phyloP scores from a whole-genome alignment of 2,113 vertebrate species.

The Zootoca vivipara region DNA sequence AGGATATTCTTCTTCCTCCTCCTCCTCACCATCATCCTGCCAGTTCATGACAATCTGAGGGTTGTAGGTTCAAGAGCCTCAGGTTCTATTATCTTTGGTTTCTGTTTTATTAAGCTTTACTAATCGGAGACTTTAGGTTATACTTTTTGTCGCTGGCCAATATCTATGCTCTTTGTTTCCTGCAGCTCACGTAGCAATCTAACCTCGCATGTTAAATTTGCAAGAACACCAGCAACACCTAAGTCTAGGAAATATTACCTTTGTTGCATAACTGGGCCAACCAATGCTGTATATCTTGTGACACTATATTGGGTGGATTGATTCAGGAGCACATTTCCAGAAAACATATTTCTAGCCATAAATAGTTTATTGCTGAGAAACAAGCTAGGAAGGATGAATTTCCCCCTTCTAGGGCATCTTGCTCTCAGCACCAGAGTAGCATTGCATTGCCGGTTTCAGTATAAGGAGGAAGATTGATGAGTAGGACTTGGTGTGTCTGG shows the following conservation, averaged over 20 bases:
- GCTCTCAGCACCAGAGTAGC: neutral
- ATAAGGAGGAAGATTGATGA: slow-evolving; percentile 3
- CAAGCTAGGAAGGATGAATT: neutral
- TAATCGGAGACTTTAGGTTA: neutral
- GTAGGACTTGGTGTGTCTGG: neutral
- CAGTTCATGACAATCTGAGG: too few relatives aligned
- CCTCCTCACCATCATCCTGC: too few relatives aligned
- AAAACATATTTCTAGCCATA: neutral
- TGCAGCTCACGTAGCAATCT: neutral
- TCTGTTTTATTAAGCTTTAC: neutral
- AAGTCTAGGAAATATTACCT: neutral
- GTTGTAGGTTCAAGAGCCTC: too few relatives aligned
- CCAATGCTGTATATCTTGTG: neutral
- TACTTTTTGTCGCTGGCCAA: neutral
- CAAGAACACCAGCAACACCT: neutral
- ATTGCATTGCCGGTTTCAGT: neutral
- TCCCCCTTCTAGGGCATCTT: neutral
- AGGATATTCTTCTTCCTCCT: too few relatives aligned
- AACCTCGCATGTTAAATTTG: neutral
- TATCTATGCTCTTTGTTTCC: neutral
- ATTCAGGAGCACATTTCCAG: neutral
- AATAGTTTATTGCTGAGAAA: slow-evolving; percentile 1
- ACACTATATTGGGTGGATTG: neutral
- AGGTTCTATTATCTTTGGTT: too few relatives aligned
- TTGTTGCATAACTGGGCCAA: neutral